These are phyloP conservation scores for Chromis chromis DNA, from an alignment of 2,797 vertebrate species.

Conservation along the genomic window DNA sequence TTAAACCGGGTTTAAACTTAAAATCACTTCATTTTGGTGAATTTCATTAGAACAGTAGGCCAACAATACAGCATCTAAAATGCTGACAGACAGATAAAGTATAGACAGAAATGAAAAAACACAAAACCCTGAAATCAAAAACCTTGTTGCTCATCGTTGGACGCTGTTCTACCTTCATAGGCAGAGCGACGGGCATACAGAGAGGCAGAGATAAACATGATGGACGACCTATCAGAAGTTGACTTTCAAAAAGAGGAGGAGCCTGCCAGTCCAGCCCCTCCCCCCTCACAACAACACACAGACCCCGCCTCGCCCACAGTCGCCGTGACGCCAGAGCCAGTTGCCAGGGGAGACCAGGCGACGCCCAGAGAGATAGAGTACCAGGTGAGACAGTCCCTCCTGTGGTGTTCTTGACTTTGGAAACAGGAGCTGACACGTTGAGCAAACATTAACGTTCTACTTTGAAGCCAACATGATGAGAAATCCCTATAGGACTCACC, in stretches of 20 bases:
- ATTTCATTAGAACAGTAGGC: no score
- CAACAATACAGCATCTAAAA: neutral
- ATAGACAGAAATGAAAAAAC: neutral
- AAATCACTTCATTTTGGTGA: no score
- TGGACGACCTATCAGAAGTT: conserved; percentile 81
- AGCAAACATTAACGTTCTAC: no score
- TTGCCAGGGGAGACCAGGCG: conserved; percentile 78
- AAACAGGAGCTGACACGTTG: no score
- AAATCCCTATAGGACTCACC: no score
- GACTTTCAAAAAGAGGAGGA: conserved; percentile 83
- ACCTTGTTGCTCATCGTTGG: neutral
- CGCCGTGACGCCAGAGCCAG: conserved; percentile 83
- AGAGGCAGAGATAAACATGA: conserved; percentile 78
- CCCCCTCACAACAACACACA: conserved; percentile 83
- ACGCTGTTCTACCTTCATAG: conserved; percentile 44
- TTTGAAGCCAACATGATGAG: no score
- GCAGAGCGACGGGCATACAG: conserved; percentile 80
- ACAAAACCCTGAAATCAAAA: neutral
- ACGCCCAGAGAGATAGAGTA: conserved; percentile 80
- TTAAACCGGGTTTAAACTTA: no score
- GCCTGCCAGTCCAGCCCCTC: conserved; percentile 72
- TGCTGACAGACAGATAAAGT: neutral
- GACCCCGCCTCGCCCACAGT: conserved; percentile 85
- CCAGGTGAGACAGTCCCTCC: conserved; percentile 53
- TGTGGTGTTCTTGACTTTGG: no score